Conservation (phyloP, 1,140 invertebrate species). For the Ridgeia piscesae region DNA sequence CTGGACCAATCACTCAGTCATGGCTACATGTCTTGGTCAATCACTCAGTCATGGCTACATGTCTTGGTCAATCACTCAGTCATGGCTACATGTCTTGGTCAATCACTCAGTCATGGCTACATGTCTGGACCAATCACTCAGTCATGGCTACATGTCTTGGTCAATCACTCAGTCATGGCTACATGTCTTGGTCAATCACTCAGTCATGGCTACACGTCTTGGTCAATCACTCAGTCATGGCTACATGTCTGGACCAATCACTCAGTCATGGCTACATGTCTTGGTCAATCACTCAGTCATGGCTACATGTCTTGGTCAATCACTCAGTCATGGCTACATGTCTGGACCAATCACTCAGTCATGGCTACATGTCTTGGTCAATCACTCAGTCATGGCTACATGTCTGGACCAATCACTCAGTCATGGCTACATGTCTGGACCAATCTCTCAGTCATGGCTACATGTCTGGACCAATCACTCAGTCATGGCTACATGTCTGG, state of each 20-base stretch:
- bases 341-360: not conserved
- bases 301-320: not conserved
- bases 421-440: not conserved
- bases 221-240: not conserved
- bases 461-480: not conserved
- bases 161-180: not conserved
- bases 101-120: not conserved
- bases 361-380: not conserved
- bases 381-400: not conserved
- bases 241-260: not conserved
- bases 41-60: not conserved
- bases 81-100: too few relatives aligned
- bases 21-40: not conserved
- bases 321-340: not conserved
- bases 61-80: not conserved
- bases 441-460: not conserved
- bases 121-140: not conserved
- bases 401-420: not conserved
- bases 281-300: not conserved
- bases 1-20: not conserved
- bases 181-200: not conserved
- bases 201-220: not conserved
- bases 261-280: not conserved
- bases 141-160: not conserved
- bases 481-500: not conserved